Evolutionary conservation across 1,140 invertebrate genomes (phyloP).

Genomic region (Marisa cornuarietis): DNA sequence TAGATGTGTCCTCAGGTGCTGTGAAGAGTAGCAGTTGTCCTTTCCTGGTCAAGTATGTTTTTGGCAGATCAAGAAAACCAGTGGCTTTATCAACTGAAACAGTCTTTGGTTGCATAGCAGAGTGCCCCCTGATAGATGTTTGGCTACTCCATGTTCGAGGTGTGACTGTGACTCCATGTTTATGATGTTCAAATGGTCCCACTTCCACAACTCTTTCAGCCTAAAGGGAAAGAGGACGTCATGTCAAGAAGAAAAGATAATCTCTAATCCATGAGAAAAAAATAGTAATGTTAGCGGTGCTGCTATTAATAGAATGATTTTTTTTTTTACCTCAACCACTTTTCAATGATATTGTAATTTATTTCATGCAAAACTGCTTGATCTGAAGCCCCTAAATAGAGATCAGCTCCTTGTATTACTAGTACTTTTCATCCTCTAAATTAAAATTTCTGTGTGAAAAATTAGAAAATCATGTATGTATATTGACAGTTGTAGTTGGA

Average conservation of each 20-base stretch:
- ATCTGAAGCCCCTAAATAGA: too few relatives aligned
- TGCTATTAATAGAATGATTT: background rate
- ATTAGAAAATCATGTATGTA: too few relatives aligned
- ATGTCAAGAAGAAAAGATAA: background rate
- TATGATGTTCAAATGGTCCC: constrained; percentile 32
- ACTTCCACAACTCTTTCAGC: constrained; percentile 10
- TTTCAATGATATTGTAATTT: background rate
- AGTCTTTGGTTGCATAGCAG: background rate
- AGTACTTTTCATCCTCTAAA: too few relatives aligned
- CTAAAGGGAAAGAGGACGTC: background rate
- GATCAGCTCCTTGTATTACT: too few relatives aligned
- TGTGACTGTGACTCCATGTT: constrained; percentile 55
- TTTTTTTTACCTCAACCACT: background rate
- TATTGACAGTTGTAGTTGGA: too few relatives aligned
- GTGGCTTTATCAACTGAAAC: constrained; percentile 27
- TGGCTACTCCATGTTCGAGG: background rate
- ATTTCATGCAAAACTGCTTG: too few relatives aligned
- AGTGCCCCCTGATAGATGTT: background rate
- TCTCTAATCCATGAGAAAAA: background rate
- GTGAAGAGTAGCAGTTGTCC: constrained; percentile 58
- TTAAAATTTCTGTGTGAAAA: too few relatives aligned
- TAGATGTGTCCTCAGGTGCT: constrained; percentile 44
- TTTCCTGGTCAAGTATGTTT: constrained; percentile 55
- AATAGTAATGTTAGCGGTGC: background rate
- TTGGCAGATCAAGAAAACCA: constrained; percentile 47